Evolutionary conservation across 23 tunicate species (phyloP).

Genomic region (Ciona savignyi): DNA sequence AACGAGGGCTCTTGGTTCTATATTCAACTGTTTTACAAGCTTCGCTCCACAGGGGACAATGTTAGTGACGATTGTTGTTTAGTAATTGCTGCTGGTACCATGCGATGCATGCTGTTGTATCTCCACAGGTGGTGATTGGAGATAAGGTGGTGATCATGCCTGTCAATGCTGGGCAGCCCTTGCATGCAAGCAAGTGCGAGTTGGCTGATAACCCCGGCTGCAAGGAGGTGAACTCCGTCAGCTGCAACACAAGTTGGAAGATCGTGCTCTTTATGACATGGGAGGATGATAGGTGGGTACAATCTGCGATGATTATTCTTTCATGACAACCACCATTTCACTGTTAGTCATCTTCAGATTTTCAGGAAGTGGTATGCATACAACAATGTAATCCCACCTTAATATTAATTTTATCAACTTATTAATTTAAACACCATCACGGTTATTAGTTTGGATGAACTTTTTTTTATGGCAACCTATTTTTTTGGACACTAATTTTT

Average conservation of each 20-base stretch:
- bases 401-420: too few relatives aligned
- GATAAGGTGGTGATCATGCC: conserved; percentile 99
- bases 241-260: conserved; percentile 98
- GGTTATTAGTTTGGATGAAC: too few relatives aligned
- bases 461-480: too few relatives aligned
- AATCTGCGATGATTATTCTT: background rate
- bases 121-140: conserved; percentile 88
- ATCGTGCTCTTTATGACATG: conserved; percentile 88
- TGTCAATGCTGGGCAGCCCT: conserved; percentile 95
- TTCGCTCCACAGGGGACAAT: conserved; percentile 92
- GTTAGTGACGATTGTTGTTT: conserved; percentile 27
- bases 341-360: too few relatives aligned
- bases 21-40: conserved; percentile 95
- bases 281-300: conserved; percentile 73
- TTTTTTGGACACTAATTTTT: too few relatives aligned
- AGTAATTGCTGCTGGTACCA: background rate
- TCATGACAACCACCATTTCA: too few relatives aligned
- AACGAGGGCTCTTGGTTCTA: conserved; percentile 99
- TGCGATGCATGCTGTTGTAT: too few relatives aligned
- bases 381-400: too few relatives aligned
- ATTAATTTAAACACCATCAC: too few relatives aligned
- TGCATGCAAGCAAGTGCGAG: conserved; percentile 85
- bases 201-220: conserved; percentile 86
- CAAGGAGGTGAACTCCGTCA: conserved; percentile 94
- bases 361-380: too few relatives aligned